Evolutionary conservation across 2,113 vertebrate genomes (phyloP).

Genomic region (Boleophthalmus pectinirostris): DNA sequence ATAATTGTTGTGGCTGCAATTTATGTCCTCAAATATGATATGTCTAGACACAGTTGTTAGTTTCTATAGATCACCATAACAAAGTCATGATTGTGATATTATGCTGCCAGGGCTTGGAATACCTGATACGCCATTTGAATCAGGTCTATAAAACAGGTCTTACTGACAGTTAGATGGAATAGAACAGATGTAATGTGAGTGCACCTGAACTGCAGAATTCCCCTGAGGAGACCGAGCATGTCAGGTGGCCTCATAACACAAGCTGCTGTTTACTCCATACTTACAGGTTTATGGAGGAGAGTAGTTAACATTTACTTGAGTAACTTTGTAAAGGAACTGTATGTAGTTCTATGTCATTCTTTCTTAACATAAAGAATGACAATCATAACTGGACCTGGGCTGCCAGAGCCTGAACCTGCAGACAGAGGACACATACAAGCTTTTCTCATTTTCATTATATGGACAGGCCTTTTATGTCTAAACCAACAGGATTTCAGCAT

Average conservation of each 20-base stretch:
- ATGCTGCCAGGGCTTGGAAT: conserved; percentile 23
- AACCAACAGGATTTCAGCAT: too few species aligned
- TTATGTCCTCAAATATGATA: conserved; percentile 11
- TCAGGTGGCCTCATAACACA: conserved; percentile 38
- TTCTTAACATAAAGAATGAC: too few species aligned
- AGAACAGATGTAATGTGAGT: conserved; percentile 28
- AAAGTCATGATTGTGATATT: conserved; percentile 3
- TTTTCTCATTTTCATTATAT: too few species aligned
- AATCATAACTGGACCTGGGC: too few species aligned
- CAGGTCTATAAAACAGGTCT: conserved; percentile 39
- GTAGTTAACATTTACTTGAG: too few species aligned
- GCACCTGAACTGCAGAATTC: conserved; percentile 17
- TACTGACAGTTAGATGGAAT: conserved; percentile 30
- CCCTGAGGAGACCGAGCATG: conserved; percentile 4
- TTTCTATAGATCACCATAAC: conserved; percentile 26
- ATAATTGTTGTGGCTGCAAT: conserved; percentile 34
- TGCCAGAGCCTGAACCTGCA: too few species aligned
- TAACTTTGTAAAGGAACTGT: too few species aligned
- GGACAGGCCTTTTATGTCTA: too few species aligned
- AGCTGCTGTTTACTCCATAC: background rate
- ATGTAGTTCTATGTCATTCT: too few species aligned
- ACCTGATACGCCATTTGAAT: conserved; percentile 47
- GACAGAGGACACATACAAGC: too few species aligned
- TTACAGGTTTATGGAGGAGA: too few species aligned
- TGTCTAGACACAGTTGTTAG: conserved; percentile 9